Evolutionary conservation across 2,113 vertebrate species (phyloP), one percentile per base, ranked within the genome.

Genomic region (Calonectris borealis): DNA sequence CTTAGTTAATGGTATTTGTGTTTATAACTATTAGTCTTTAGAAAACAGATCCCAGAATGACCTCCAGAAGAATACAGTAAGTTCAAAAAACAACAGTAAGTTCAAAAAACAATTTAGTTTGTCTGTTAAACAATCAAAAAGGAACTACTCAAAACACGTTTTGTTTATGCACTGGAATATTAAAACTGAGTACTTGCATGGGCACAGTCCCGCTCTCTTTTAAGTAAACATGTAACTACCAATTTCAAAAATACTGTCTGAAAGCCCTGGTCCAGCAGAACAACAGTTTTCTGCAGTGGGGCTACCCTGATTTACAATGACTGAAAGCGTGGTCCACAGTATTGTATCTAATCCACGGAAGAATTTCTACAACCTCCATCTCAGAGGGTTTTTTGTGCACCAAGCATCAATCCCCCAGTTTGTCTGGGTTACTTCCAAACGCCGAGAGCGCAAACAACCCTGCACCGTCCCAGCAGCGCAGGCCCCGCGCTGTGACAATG

Each of bases 401-500:
- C 10, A 4, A 76, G 77, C 96, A 72, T 40, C 62, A 81, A 16
- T 87, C 80, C 94, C 95, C 72, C 88, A 4, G 40, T 3, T 83
- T 32, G 48, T 18, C 71, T 32, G 79, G 58, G 77, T 19, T 55
- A 5, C 27, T 57, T 38, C 72, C 81, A 58, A 38, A n/a, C 0
- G 34, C 96, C 16, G 36, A 68, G 85, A 86, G 92, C 12, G 5
- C 70, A 62, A 66, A 65, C 40, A 46, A 22, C 11, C 10, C 10
- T 10, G 38, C n/a, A 15, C 42, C 21, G 0, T 46, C n/a, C 72
- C 49, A 1, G 77, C 94, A 69, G 91, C 55, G 5, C 97, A 76
- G 96, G 83, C 95, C 91, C 92, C 46, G 18, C n/a, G 17, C 94
- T 89, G 80, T 40, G 82, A 96, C 97, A 96, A 93, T 52, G 95